Evolutionary conservation across 2,888 invertebrate species (phyloP).

Genomic region (Xanthorhoe spadicearia): DNA sequence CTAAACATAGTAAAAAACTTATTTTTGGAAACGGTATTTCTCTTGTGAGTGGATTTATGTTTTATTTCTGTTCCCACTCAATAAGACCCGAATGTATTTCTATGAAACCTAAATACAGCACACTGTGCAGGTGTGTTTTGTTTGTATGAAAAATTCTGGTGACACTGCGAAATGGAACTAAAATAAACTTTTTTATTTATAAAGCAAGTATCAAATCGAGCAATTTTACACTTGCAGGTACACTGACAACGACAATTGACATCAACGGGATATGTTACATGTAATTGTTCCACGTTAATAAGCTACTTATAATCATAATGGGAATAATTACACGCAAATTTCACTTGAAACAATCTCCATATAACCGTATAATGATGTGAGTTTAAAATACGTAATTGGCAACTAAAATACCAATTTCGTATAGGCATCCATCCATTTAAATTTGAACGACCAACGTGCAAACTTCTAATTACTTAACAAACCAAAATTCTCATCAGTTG

Average conservation of each 20-base stretch:
- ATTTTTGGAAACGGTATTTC: too few relatives aligned
- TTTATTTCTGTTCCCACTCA: too few relatives aligned
- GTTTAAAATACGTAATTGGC: constrained; percentile 11
- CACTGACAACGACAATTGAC: neutral
- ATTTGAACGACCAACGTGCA: constrained; percentile 51
- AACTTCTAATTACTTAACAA: constrained; percentile 65
- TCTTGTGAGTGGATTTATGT: too few relatives aligned
- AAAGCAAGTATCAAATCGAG: neutral
- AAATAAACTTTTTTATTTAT: too few relatives aligned
- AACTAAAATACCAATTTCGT: constrained; percentile 17
- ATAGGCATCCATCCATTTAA: constrained; percentile 16
- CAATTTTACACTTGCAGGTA: neutral
- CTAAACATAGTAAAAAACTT: too few relatives aligned
- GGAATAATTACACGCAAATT: constrained; percentile 31
- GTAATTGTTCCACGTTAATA: constrained; percentile 27
- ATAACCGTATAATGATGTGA: neutral
- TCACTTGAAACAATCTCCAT: constrained; percentile 11
- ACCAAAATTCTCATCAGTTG: constrained; percentile 62
- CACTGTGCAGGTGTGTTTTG: too few relatives aligned
- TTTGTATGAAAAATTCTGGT: too few relatives aligned
- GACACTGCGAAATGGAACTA: too few relatives aligned
- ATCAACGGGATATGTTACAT: constrained; percentile 34
- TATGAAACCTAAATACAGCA: too few relatives aligned
- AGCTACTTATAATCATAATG: constrained; percentile 35
- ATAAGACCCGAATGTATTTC: too few relatives aligned